These are phyloP conservation scores for Spodoptera frugiperda DNA, from an alignment of 1,140 invertebrate genomes.

Conservation along the genomic window DNA sequence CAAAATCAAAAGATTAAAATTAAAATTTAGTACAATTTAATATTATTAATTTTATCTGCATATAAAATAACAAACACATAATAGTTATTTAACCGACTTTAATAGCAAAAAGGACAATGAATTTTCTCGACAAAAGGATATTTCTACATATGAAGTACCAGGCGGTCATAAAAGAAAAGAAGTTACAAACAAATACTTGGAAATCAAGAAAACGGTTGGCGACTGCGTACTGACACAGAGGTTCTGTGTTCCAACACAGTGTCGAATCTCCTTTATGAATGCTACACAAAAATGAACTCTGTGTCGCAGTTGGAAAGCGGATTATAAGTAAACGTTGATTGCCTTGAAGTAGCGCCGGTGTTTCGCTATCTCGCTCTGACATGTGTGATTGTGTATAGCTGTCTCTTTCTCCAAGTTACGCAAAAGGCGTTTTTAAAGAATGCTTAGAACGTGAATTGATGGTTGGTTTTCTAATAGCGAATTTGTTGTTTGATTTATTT, in stretches of 20 bases:
- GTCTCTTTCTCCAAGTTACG: slow-evolving; percentile 69
- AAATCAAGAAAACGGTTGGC: slow-evolving; percentile 73
- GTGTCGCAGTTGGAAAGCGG: slow-evolving; percentile 72
- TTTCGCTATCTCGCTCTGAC: slow-evolving; percentile 59
- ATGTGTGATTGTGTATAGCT: slow-evolving; percentile 45
- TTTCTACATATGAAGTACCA: slow-evolving; percentile 63
- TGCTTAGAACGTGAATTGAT: slow-evolving; percentile 62
- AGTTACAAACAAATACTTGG: slow-evolving; percentile 68
- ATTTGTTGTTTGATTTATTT: slow-evolving; percentile 35
- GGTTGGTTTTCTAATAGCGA: slow-evolving; percentile 48
- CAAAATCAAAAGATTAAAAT: background rate
- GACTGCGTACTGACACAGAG: slow-evolving; percentile 48
- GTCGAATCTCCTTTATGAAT: slow-evolving; percentile 49
- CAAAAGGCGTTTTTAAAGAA: slow-evolving; percentile 75
- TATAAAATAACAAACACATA: background rate
- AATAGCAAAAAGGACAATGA: slow-evolving; percentile 46
- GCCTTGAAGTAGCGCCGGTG: slow-evolving; percentile 70
- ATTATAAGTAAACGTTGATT: slow-evolving; percentile 79
- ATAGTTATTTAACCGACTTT: too few relatives aligned
- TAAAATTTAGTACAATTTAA: background rate
- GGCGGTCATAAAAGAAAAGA: slow-evolving; percentile 70
- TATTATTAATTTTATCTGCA: background rate
- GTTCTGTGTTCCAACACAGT: slow-evolving; percentile 60
- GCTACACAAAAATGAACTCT: slow-evolving; percentile 57
- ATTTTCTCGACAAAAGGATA: slow-evolving; percentile 61